Evolutionary conservation across 2,113 vertebrate species (phyloP).

Genomic region (Bathybates hornii): DNA sequence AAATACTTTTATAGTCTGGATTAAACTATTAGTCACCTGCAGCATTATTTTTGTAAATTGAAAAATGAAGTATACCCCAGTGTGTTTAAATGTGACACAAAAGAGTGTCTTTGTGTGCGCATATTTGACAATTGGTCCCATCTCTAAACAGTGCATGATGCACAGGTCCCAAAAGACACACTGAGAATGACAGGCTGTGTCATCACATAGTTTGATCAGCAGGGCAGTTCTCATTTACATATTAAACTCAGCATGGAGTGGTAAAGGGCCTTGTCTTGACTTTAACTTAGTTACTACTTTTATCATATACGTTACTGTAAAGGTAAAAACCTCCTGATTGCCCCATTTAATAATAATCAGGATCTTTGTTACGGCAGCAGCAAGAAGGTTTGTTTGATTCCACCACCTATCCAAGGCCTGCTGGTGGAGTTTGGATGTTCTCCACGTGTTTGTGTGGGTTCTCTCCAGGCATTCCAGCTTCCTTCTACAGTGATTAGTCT

Average conservation of each 20-base stretch:
- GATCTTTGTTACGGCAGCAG: background rate
- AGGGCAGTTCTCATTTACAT: background rate
- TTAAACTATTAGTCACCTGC: background rate
- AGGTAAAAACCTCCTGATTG: background rate
- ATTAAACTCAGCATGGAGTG: background rate
- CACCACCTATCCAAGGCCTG: background rate
- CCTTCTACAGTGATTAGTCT: background rate
- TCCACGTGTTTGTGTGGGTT: background rate
- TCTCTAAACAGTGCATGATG: background rate
- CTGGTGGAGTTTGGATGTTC: background rate
- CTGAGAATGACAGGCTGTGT: background rate
- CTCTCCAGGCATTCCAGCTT: background rate
- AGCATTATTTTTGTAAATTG: background rate
- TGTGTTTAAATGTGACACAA: background rate
- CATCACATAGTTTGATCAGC: background rate
- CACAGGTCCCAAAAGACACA: background rate
- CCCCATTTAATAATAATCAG: background rate
- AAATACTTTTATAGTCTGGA: background rate
- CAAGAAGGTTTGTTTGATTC: background rate
- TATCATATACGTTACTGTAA: background rate
- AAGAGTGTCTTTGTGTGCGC: background rate
- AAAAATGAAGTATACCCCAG: background rate
- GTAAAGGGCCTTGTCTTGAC: background rate
- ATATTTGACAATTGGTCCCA: background rate
- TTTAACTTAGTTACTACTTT: background rate